phyloP scores from a whole-genome alignment of 1,140 invertebrate genomes.

The Euura lappo region DNA sequence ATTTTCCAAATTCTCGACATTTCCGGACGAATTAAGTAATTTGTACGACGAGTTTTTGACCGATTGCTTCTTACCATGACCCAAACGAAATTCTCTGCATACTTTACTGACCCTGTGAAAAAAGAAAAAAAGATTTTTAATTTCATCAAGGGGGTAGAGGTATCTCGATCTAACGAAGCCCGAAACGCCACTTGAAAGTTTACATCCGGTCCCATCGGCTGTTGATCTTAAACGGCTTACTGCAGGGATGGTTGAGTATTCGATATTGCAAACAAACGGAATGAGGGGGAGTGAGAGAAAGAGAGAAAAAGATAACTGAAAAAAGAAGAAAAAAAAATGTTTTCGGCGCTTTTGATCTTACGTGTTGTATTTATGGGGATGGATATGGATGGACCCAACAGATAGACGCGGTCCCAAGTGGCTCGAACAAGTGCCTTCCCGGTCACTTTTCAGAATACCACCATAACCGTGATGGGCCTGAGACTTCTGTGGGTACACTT shows the following conservation, averaged over 20 bases:
- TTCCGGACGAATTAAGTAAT: constrained; percentile 24
- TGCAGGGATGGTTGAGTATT: neutral
- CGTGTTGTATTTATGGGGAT: neutral
- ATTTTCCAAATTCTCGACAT: constrained; percentile 20
- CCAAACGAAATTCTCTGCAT: too few species aligned
- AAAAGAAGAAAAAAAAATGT: neutral
- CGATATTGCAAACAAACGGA: constrained; percentile 2
- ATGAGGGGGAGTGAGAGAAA: neutral
- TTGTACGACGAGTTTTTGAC: constrained; percentile 2
- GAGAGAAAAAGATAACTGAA: neutral
- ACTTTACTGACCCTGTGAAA: too few species aligned
- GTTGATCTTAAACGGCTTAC: neutral
- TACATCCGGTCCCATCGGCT: neutral
- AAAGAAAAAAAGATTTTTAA: too few species aligned
- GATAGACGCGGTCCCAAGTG: constrained; percentile 1
- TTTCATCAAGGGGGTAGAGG: too few species aligned
- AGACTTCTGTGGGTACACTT: neutral
- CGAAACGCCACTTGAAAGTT: neutral
- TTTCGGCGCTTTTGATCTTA: constrained; percentile 2
- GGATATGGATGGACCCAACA: neutral
- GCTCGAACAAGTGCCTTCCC: constrained; percentile 6
- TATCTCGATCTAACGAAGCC: too few species aligned
- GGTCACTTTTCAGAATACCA: neutral
- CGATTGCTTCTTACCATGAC: neutral
- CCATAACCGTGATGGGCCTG: neutral